Evolutionary conservation across 2,113 vertebrate genomes (phyloP), one percentile per base, ranked within the genome.

Genomic region (Andinoacara biseriatus): DNA sequence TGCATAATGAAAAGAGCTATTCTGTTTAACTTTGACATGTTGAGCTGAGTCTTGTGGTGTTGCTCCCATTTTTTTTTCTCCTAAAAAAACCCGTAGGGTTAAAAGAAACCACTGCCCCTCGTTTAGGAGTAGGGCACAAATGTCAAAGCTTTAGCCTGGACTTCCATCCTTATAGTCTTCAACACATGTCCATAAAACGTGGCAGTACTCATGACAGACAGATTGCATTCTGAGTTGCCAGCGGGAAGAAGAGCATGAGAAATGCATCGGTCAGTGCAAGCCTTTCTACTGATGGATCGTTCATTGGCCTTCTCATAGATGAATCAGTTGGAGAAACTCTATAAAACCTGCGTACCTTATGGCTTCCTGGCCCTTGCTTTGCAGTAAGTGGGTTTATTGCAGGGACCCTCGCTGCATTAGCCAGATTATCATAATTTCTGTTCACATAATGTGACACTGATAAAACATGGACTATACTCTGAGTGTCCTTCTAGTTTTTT

Each of bases 361-460:
- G 77, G 77, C 91, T 83, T 82, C 92, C 93, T 78, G 94, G 93
- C 82, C 93, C 78, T 72, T 80, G 22, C 56, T 94, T 84, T 86
- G 93, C 62, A 92, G 93, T 78, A 95, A 96, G 77, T 93, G 93
- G 72, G 58, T 95, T 75, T 74, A 79, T 83, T 85, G 77, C 85
- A 60, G 63, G 43, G 40, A 49, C 63, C 10, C 49, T 18, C 3
- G 54, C 78, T 84, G 83, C 84, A 78, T 87, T 86, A 74, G 77
- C 43, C 52, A 65, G 56, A 74, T 85, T 40, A 78, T 78, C 17
- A 43, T 67, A 33, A 84, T 81, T 86, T 88, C 60, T 61, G 7
- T 85, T 24, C 83, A 58, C 83, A 59, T 86, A 62, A 75, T 86
- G 74, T 77, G 69, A 80, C 54, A 35, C 86, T 85, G 69, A 85